Conservation (phyloP, 2,113 vertebrate genomes). For the Dolichotis patagonum region DNA sequence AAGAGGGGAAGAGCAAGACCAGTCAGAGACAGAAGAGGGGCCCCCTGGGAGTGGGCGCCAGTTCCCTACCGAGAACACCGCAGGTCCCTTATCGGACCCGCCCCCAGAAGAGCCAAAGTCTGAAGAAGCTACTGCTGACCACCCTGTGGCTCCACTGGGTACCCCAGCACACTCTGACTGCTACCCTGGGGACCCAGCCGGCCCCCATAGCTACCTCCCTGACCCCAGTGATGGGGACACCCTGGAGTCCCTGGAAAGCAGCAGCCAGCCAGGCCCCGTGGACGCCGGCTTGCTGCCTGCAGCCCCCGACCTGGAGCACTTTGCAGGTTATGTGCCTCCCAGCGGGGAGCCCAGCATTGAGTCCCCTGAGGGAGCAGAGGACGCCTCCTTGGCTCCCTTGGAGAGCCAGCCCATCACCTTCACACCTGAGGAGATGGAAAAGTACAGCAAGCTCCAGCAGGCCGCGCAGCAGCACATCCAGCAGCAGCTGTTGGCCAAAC, state of each 20-base stretch:
- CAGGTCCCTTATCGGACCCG: constrained; percentile 88
- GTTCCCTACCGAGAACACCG: constrained; percentile 88
- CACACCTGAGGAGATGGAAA: constrained; percentile 99
- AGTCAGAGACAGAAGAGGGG: constrained; percentile 87
- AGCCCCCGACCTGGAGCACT: constrained; percentile 87
- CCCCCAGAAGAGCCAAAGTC: constrained; percentile 83
- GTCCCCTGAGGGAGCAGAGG: constrained; percentile 93
- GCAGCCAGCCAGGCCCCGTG: constrained; percentile 86
- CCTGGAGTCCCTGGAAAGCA: constrained; percentile 90
- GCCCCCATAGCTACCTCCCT: constrained; percentile 85
- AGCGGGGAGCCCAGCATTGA: constrained; percentile 86
- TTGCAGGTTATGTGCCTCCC: constrained; percentile 90
- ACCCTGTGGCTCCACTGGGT: constrained; percentile 75
- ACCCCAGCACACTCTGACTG: constrained; percentile 81
- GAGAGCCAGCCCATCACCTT: constrained; percentile 99
- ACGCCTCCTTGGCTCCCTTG: constrained; percentile 93
- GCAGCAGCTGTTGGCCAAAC: constrained; percentile 98
- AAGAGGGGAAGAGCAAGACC: constrained; percentile 87
- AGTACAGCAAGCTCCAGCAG: constrained; percentile 99
- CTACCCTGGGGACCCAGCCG: constrained; percentile 84
- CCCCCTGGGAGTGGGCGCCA: constrained; percentile 84
- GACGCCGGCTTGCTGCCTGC: constrained; percentile 86
- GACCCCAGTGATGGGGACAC: constrained; percentile 82
- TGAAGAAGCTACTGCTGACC: constrained; percentile 76
- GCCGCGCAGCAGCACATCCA: constrained; percentile 99